These are phyloP conservation scores for Hafferia zeledoni DNA, from an alignment of 2,797 vertebrate genomes.

Conservation along the genomic window DNA sequence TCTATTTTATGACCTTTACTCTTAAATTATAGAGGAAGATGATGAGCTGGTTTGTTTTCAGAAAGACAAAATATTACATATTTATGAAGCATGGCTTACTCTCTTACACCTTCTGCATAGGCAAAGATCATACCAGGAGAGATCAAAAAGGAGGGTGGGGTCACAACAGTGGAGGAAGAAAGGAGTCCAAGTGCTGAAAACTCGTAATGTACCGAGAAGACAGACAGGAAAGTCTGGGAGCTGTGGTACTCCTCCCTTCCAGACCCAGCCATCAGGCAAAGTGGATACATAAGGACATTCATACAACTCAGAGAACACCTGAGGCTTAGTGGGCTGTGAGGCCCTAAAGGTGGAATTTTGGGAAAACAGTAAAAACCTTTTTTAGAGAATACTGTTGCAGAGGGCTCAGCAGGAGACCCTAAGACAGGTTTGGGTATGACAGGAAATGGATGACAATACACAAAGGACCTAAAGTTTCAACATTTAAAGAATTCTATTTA, in stretches of 20 bases:
- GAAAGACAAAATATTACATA: background rate
- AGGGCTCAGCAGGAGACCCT: background rate
- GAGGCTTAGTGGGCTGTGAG: background rate
- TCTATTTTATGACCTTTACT: background rate
- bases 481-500: background rate
- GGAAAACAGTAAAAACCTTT: background rate
- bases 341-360: background rate
- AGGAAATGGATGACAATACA: background rate
- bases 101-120: background rate
- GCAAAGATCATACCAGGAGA: background rate
- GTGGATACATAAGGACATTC: background rate
- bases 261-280: background rate
- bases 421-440: background rate
- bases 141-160: background rate
- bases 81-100: background rate
- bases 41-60: background rate
- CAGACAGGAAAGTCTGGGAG: background rate
- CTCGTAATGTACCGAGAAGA: background rate
- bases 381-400: background rate
- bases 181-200: background rate
- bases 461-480: background rate
- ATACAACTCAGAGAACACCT: background rate
- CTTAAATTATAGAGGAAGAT: background rate
- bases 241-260: background rate
- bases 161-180: background rate